Evolutionary conservation across 2,797 vertebrate genomes (phyloP), one percentile per base, ranked within the genome.

Genomic region (Smutsia gigantea): DNA sequence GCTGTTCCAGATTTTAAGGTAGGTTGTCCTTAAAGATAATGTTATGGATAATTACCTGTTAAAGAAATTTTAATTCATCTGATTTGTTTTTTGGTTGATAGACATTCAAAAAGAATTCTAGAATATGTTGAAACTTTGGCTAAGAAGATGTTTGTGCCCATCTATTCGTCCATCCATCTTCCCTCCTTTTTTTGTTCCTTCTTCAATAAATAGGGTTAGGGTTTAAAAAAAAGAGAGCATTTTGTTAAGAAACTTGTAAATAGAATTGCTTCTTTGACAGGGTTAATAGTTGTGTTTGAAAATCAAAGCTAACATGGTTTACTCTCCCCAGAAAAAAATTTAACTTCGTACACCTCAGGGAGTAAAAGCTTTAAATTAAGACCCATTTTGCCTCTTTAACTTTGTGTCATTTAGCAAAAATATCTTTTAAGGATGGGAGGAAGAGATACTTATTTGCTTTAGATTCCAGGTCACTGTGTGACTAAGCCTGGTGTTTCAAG

Each of bases 401-500:
- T 87, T 95, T 53, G 23, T 93, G 81, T 90, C 69, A 53, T 87
- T 82, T 87, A 78, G 31, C n/a, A 92, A 69, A 92, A 94, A 83
- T 90, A 87, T 27, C n/a, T 81, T 46, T 96, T 78, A 96, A 92
- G 42, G 53, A 85, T 96, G 75, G 90, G 87, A 95, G 78, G 69
- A 77, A 93, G 81, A 68, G 64, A 93, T 55, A 39, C 71, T 93
- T 90, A 81, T 71, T 96, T 97, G 91, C 37, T 31, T 93, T 93
- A 78, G 92, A 88, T 97, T 96, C 66, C 51, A 59, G 59, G 82
- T 96, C 69, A 69, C 87, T 86, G 25, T 68, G 64, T 96, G 96
- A 93, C 83, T 95, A 89, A 97, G 88, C 86, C 42, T 29, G 61
- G 27, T 34, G 66, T 94, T 96, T 97, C 57, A 97, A 96, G 89